A percentile compares a stretch with the other conserved stretches of the same genome.
These are phyloP conservation scores for Drosophila cognata DNA, from an alignment of 2,888 invertebrate species.

Conservation along the genomic window DNA sequence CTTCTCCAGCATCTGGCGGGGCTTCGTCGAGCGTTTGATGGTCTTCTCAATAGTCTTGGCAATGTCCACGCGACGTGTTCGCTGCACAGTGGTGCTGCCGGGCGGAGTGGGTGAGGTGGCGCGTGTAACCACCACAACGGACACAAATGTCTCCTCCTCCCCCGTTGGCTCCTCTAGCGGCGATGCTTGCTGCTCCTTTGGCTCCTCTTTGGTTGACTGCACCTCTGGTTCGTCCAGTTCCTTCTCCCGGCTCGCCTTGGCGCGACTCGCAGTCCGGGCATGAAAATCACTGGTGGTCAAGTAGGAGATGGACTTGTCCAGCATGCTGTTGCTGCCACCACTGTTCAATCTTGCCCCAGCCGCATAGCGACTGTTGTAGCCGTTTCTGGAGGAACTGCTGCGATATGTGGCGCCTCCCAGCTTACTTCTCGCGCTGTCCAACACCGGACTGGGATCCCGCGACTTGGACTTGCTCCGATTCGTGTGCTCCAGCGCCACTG, in stretches of 20 bases:
- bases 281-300: conserved; percentile 84
- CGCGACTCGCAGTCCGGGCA: conserved; percentile 82
- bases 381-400: conserved; percentile 60
- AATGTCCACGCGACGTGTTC: conserved; percentile 89
- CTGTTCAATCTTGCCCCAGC: conserved; percentile 35
- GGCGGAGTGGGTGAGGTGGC: conserved; percentile 92
- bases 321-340: conserved; percentile 29
- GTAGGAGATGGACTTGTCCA: conserved; percentile 83
- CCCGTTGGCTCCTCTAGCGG: conserved; percentile 33
- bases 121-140: conserved; percentile 89
- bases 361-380: conserved; percentile 61
- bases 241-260: conserved; percentile 83
- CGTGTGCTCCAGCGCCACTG: conserved; percentile 81
- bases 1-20: conserved; percentile 88
- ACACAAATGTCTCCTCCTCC: conserved; percentile 83
- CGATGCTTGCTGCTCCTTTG: not conserved
- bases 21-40: conserved; percentile 87
- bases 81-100: conserved; percentile 86
- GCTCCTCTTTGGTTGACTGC: conserved; percentile 2
- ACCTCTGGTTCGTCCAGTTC: conserved; percentile 58
- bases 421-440: conserved; percentile 78
- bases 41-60: conserved; percentile 90
- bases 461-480: conserved; percentile 83
- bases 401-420: conserved; percentile 85
- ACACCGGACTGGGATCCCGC: conserved; percentile 87